phyloP scores from a whole-genome alignment of 2,888 invertebrate species.

The Diploptera punctata region DNA sequence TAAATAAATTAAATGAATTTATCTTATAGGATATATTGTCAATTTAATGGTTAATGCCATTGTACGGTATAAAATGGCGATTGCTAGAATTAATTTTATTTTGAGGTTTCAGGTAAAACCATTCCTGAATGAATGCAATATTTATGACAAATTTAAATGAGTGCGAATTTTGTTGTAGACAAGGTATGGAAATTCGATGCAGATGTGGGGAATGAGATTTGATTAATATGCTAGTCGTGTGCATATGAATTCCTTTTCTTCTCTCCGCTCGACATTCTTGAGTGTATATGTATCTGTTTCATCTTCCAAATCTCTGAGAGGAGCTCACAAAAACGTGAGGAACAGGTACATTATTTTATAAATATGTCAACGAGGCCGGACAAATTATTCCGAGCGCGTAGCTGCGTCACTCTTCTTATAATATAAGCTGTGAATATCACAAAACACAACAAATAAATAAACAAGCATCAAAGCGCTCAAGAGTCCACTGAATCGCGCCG shows the following conservation, averaged over 20 bases:
- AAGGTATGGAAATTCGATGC: too few species aligned
- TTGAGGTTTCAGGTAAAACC: too few species aligned
- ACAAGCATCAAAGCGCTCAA: conserved; percentile 5
- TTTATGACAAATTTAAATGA: too few species aligned
- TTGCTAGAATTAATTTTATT: too few species aligned
- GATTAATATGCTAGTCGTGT: not conserved
- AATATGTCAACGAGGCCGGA: conserved; percentile 32
- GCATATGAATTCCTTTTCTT: not conserved
- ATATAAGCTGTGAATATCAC: conserved; percentile 33
- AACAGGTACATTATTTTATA: conserved; percentile 30
- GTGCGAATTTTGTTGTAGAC: too few species aligned
- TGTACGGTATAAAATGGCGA: too few species aligned
- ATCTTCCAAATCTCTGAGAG: conserved; percentile 15
- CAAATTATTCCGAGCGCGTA: conserved; percentile 34
- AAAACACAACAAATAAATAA: conserved; percentile 21
- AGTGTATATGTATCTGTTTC: not conserved
- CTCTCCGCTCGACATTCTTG: not conserved
- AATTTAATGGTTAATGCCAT: too few species aligned
- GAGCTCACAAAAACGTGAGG: conserved; percentile 13
- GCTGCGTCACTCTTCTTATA: conserved; percentile 5
- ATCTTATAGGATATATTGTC: too few species aligned
- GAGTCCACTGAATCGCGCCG: conserved; percentile 16
- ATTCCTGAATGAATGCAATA: too few species aligned
- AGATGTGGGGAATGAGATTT: too few species aligned
- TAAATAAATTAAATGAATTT: too few species aligned